Percentiles rank a stretch among this genome's conserved stretches.
These are phyloP conservation scores for Menura novaehollandiae DNA, from an alignment of 2,113 vertebrate genomes.

Conservation along the genomic window DNA sequence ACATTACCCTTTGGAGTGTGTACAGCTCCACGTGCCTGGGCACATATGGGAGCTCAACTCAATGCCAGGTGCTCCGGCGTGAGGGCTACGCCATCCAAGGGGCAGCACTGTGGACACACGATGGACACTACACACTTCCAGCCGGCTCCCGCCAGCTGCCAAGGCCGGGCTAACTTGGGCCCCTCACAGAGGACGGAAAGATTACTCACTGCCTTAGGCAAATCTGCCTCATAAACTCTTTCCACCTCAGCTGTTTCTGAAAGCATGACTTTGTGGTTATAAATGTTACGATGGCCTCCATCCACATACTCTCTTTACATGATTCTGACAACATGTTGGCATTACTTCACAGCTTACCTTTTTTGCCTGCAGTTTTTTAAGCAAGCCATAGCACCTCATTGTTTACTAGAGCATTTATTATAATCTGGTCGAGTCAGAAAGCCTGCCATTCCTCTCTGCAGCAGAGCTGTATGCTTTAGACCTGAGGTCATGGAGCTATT, in stretches of 20 bases:
- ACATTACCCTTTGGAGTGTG: fast-evolving
- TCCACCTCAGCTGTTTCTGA: not conserved
- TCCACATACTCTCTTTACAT: not conserved
- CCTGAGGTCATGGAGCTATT: not conserved
- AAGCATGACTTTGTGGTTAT: not conserved
- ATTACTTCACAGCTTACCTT: not conserved
- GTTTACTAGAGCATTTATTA: not conserved
- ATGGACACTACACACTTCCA: fast-evolving
- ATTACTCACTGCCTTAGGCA: not conserved
- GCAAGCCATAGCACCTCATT: not conserved
- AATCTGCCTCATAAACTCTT: not conserved
- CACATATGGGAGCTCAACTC: fast-evolving
- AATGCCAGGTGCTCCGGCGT: not conserved
- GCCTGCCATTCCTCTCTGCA: not conserved
- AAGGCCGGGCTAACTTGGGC: not conserved
- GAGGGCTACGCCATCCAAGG: not conserved
- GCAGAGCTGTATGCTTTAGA: not conserved
- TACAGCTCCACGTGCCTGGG: not conserved
- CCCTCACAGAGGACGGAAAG: not conserved
- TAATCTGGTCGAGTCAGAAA: not conserved
- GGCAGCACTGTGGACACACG: fast-evolving
- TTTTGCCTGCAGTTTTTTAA: not conserved
- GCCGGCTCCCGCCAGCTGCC: not conserved
- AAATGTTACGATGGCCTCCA: not conserved
- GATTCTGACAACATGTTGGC: not conserved